Evolutionary conservation across 2,113 vertebrate genomes (phyloP).

Genomic region (crab-eating macaque (Macaca fascicularis)): T2T-MFA8v1.1 NC_088376.1:19043001-19043500

Average conservation of each 20-base stretch:
- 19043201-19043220: not conserved
- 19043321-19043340: not conserved
- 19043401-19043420: no score
- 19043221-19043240: not conserved
- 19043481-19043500: not conserved
- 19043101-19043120: not conserved
- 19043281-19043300: not conserved
- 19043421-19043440: not conserved
- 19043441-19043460: not conserved
- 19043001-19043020: not conserved
- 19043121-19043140: not conserved
- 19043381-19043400: not conserved
- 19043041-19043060: not conserved
- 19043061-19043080: not conserved
- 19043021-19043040: not conserved
- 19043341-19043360: not conserved
- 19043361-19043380: not conserved
- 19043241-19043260: not conserved
- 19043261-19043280: not conserved
- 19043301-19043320: not conserved
- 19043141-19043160: not conserved
- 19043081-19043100: not conserved
- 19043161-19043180: not conserved
- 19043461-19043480: not conserved
- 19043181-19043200: not conserved